Evolutionary conservation across 2,797 vertebrate genomes (phyloP), one percentile per base, ranked within the genome.

Genomic region (Pempheris klunzingeri): DNA sequence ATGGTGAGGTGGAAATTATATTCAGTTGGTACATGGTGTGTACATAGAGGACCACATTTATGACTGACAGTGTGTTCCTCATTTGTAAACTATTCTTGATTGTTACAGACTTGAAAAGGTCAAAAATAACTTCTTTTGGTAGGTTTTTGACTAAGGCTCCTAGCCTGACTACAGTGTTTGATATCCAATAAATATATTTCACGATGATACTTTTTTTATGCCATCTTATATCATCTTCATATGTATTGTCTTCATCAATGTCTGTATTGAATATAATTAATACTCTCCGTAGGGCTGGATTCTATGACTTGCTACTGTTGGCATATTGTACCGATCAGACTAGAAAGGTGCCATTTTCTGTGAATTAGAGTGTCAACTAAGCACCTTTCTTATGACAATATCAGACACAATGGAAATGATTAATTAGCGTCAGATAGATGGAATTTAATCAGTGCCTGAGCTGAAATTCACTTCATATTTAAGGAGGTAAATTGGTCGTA

Each of bases 361-460:
- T 94, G 91, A 94, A 93, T 92, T 74, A 84, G 84, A 93, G 71
- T 92, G 90, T 94, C 92, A 92, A 88, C 91, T 94, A 92, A 93
- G 91, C 92, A 93, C 89, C 92, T 94, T 93, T 92, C 86, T 81
- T 83, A 71, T 80, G 83, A 90, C 90, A 91, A 92, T 92, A 93
- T 91, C 87, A 88, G 59, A 74, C 89, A 91, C 86, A 92, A 92
- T 92, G 74, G 87, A 88, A 92, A 83, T 90, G 78, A 93, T 92
- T 90, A 93, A 94, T 93, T 92, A 89, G 80, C 85, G 80, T 84
- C 70, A 84, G 79, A 91, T 86, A 66, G 84, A 88, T 91, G 71
- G 77, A 86, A 88, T 86, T 89, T 78, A 89, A 83, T 92, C 86
- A 78, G 86, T 60, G 74, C 68, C 77, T 84, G 72, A 76, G 71